Percentiles rank a stretch among this genome's conserved stretches.
Evolutionary conservation across 2,888 invertebrate species (phyloP).

Genomic region (Drosophila mettleri): DNA sequence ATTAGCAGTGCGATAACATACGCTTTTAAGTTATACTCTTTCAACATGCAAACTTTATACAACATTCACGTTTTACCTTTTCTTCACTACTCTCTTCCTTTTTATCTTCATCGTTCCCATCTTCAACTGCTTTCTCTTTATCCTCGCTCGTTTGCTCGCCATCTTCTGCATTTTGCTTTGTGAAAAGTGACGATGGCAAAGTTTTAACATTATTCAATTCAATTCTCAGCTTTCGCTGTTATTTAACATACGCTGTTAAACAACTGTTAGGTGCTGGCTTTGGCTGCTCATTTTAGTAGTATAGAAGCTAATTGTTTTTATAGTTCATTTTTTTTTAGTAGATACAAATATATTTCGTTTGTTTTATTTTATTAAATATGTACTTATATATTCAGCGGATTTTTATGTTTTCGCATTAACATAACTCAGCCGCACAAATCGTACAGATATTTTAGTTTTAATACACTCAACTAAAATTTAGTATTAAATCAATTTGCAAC

Average conservation of each 20-base stretch:
- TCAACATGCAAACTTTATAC: constrained; percentile 40
- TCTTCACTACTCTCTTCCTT: constrained; percentile 56
- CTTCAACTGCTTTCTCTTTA: constrained; percentile 41
- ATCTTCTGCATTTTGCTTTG: constrained; percentile 56
- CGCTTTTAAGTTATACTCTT: constrained; percentile 43
- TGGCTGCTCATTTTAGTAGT: constrained; percentile 33
- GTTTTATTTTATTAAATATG: constrained; percentile 51
- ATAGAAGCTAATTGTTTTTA: constrained; percentile 49
- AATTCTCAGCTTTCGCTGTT: constrained; percentile 11
- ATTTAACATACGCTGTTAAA: constrained; percentile 53
- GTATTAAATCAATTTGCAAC: constrained; percentile 49
- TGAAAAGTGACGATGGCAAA: constrained; percentile 34
- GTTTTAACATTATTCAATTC: constrained; percentile 19
- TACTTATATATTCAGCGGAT: constrained; percentile 65
- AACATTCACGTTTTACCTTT: constrained; percentile 53
- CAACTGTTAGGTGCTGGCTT: constrained; percentile 15
- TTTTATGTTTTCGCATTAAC: constrained; percentile 79
- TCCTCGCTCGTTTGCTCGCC: constrained; percentile 39
- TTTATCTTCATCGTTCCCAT: constrained; percentile 31
- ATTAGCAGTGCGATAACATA: constrained; percentile 41
- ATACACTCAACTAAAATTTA: constrained; percentile 49
- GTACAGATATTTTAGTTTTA: constrained; percentile 42
- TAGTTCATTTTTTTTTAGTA: constrained; percentile 71
- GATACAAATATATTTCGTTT: constrained; percentile 78
- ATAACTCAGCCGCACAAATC: constrained; percentile 72